Conservation (phyloP, 2,888 invertebrate species). For the Phaonia tiefii region DNA sequence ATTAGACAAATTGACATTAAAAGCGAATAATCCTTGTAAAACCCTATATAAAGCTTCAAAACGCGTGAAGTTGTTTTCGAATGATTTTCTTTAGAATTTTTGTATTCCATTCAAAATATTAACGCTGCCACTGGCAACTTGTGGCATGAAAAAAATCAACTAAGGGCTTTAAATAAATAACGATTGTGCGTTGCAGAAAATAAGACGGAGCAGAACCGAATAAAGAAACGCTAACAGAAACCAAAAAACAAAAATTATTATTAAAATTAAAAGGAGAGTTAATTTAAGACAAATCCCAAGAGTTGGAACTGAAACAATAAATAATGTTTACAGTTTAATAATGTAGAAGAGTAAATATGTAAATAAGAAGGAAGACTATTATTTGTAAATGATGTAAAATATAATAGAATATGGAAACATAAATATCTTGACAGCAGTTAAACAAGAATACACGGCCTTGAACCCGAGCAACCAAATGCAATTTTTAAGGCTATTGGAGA, state of each 20-base stretch:
- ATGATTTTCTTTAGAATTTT: constrained; percentile 48
- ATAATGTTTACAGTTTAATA: constrained; percentile 52
- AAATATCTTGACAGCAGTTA: too few relatives aligned
- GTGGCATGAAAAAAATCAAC: constrained; percentile 45
- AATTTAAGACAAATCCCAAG: constrained; percentile 20
- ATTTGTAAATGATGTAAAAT: too few relatives aligned
- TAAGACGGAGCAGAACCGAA: constrained; percentile 46
- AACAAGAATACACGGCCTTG: too few relatives aligned
- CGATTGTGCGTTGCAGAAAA: constrained; percentile 30
- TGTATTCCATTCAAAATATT: constrained; percentile 30
- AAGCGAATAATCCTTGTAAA: constrained; percentile 64
- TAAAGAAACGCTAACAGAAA: constrained; percentile 53
- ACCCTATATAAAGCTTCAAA: constrained; percentile 60
- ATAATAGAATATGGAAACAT: too few relatives aligned
- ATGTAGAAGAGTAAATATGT: too few relatives aligned
- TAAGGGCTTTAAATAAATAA: constrained; percentile 57
- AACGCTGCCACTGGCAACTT: constrained; percentile 38
- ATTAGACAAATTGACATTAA: constrained; percentile 63
- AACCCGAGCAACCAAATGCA: too few relatives aligned
- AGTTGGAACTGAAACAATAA: constrained; percentile 53
- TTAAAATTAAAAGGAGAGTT: constrained; percentile 32
- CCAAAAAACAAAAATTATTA: constrained; percentile 64
- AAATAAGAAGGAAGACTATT: too few relatives aligned
- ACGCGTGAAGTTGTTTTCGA: constrained; percentile 63
- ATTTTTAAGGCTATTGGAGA: too few relatives aligned